Percentiles rank a stretch among this genome's conserved stretches.
Conservation (phyloP, 2,888 invertebrate species). For the Parthenolecanium corni region DNA sequence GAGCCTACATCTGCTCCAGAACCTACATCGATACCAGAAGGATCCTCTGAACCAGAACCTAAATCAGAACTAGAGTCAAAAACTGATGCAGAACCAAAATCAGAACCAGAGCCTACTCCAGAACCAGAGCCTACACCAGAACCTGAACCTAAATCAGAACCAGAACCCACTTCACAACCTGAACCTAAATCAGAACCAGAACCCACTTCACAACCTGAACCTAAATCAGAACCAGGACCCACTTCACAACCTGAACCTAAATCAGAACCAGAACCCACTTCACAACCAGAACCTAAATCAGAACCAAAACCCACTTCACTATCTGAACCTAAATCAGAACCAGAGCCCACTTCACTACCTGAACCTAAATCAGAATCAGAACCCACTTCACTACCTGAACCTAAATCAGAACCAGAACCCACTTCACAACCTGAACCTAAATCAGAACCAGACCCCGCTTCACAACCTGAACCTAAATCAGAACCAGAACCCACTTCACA, state of each 20-base stretch:
- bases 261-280: constrained; percentile 31
- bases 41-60: constrained; percentile 31
- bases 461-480: constrained; percentile 37
- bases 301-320: constrained; percentile 32
- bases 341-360: constrained; percentile 30
- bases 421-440: constrained; percentile 34
- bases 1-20: constrained; percentile 33
- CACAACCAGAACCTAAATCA: neutral
- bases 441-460: constrained; percentile 32
- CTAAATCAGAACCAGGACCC: constrained; percentile 31
- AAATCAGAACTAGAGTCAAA: constrained; percentile 33
- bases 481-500: constrained; percentile 33
- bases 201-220: constrained; percentile 35
- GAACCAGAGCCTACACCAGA: constrained; percentile 31
- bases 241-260: constrained; percentile 32
- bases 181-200: constrained; percentile 35
- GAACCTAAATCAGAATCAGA: constrained; percentile 32
- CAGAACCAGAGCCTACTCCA: constrained; percentile 35
- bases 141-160: constrained; percentile 9
- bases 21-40: constrained; percentile 34
- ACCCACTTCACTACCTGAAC: constrained; percentile 34
- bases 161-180: constrained; percentile 27
- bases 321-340: constrained; percentile 20
- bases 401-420: constrained; percentile 36
- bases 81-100: constrained; percentile 33